Conservation (phyloP, 2,888 invertebrate species). For the Noctua janthina region DNA sequence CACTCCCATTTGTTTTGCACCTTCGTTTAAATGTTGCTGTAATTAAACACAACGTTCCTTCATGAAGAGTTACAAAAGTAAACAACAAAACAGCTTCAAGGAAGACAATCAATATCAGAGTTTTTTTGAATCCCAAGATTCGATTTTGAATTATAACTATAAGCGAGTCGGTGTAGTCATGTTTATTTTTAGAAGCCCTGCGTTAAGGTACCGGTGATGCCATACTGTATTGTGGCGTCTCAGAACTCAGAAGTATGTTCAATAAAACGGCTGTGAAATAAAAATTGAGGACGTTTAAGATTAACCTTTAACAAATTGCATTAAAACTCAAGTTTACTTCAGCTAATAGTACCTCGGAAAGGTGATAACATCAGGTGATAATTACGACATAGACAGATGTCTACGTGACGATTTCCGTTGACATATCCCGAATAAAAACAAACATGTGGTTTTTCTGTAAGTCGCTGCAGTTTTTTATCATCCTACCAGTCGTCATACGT, state of each 20-base stretch:
- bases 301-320: not conserved
- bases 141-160: conserved; percentile 60
- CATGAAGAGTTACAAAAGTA: conserved; percentile 4
- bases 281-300: conserved; percentile 14
- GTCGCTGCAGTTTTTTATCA: conserved; percentile 44
- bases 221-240: conserved; percentile 31
- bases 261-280: conserved; percentile 9
- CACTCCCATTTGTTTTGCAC: conserved; percentile 88
- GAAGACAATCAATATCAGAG: conserved; percentile 42
- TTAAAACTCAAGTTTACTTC: conserved; percentile 5
- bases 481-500: conserved; percentile 40
- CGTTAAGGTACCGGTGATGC: conserved; percentile 42
- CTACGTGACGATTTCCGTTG: conserved; percentile 54
- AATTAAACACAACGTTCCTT: conserved; percentile 64
- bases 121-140: conserved; percentile 51
- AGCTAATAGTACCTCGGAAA: not conserved
- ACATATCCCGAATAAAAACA: conserved; percentile 54
- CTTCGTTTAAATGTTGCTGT: conserved; percentile 89
- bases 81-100: conserved; percentile 22
- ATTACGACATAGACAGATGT: conserved; percentile 32
- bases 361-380: conserved; percentile 47
- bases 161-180: conserved; percentile 57
- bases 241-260: conserved; percentile 19
- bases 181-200: conserved; percentile 64
- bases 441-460: conserved; percentile 40